Evolutionary conservation across 2,888 invertebrate species (phyloP).

Genomic region (Acleris laterana): DNA sequence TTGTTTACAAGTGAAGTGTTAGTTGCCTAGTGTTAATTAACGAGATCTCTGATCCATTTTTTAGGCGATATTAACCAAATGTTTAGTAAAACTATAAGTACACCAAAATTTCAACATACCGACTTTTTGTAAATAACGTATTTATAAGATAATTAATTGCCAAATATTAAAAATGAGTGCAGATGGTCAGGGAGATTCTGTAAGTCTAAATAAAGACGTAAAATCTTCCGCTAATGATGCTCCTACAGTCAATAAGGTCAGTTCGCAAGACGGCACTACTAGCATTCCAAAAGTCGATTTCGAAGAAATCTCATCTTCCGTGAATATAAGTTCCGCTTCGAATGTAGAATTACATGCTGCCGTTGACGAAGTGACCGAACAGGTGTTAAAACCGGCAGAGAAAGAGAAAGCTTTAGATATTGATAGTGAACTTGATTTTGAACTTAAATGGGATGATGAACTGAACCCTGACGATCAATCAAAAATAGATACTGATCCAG

Average conservation of each 20-base stretch:
- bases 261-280: neutral
- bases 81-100: neutral
- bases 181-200: slow-evolving; percentile 16
- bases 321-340: neutral
- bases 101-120: neutral
- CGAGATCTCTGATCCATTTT: neutral
- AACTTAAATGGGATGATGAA: slow-evolving; percentile 56
- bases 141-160: slow-evolving; percentile 8
- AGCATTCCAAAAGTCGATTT: neutral
- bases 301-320: neutral
- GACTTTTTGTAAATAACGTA: slow-evolving; percentile 8
- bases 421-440: slow-evolving; percentile 50
- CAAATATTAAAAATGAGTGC: slow-evolving; percentile 25
- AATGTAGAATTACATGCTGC: slow-evolving; percentile 1
- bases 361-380: slow-evolving; percentile 20
- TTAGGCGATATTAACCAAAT: neutral
- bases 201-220: slow-evolving; percentile 13
- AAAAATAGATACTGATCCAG: neutral
- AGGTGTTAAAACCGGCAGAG: slow-evolving; percentile 4
- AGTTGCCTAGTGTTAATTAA: neutral
- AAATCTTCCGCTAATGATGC: neutral
- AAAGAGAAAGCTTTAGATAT: slow-evolving; percentile 22
- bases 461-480: neutral
- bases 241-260: neutral
- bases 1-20: neutral